phyloP scores from a whole-genome alignment of 2,113 vertebrate genomes.

The Neodontobutis hainanensis region DNA sequence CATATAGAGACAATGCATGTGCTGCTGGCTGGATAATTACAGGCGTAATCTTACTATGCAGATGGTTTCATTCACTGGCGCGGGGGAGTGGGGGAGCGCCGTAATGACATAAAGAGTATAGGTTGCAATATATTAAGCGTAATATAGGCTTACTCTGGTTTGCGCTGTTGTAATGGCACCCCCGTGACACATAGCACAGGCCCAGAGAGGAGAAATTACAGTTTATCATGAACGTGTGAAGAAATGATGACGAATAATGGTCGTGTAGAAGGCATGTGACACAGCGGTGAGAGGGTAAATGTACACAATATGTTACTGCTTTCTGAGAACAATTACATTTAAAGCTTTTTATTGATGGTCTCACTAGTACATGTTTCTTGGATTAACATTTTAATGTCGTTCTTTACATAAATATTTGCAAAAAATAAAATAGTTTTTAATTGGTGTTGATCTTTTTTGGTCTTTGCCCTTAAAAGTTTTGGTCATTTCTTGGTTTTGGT shows the following conservation, averaged over 20 bases:
- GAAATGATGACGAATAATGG: constrained; percentile 39
- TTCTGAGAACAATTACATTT: neutral
- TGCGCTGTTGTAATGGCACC: constrained; percentile 31
- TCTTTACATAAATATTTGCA: no score
- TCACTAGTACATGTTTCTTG: neutral
- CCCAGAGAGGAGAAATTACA: constrained; percentile 56
- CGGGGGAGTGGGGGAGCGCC: constrained; percentile 42
- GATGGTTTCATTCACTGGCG: constrained; percentile 69
- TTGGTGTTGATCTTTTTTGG: neutral
- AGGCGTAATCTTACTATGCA: constrained; percentile 74
- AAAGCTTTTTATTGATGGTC: neutral
- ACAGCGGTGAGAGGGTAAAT: constrained; percentile 9
- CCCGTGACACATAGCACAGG: constrained; percentile 26
- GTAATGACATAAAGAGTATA: constrained; percentile 70
- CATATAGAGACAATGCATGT: constrained; percentile 72
- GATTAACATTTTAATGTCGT: no score
- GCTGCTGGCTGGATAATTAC: constrained; percentile 73
- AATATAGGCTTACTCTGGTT: constrained; percentile 54
- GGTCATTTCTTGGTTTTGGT: no score
- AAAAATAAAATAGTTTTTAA: no score
- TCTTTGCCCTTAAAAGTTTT: no score
- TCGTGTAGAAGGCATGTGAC: constrained; percentile 5
- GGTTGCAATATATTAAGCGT: constrained; percentile 67
- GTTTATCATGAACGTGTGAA: constrained; percentile 27
- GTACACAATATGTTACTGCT: neutral